These are phyloP conservation scores for Linurgus olivaceus DNA, from an alignment of 2,797 vertebrate genomes.

Conservation along the genomic window DNA sequence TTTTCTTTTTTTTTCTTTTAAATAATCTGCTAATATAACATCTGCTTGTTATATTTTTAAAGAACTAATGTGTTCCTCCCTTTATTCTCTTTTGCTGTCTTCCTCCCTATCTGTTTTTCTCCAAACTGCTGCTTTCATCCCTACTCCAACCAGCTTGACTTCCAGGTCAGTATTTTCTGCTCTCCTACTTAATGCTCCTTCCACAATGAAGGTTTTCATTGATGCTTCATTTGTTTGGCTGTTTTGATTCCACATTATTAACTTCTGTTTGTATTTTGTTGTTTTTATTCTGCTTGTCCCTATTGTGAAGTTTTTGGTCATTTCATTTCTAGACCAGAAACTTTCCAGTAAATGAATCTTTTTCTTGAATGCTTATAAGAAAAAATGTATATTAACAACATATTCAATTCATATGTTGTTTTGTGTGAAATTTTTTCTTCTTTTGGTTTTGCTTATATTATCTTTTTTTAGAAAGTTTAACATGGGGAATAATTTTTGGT, in stretches of 20 bases:
- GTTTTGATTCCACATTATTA: not conserved
- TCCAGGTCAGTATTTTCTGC: slow-evolving; percentile 87
- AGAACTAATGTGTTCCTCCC: slow-evolving; percentile 77
- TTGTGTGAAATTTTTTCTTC: slow-evolving; percentile 49
- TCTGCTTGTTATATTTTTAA: slow-evolving; percentile 69
- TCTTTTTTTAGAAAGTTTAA: slow-evolving; percentile 6
- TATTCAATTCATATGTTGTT: slow-evolving; percentile 65
- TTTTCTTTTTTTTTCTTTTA: not conserved
- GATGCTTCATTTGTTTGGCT: slow-evolving; percentile 45
- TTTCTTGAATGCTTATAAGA: slow-evolving; percentile 51
- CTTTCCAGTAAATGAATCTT: slow-evolving; percentile 35
- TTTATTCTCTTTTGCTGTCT: slow-evolving; percentile 76
- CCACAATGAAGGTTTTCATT: slow-evolving; percentile 58
- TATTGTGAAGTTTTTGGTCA: slow-evolving; percentile 18
- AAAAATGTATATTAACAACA: slow-evolving; percentile 54
- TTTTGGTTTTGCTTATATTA: slow-evolving; percentile 7
- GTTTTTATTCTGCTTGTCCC: not conserved
- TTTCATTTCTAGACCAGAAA: slow-evolving; percentile 23
- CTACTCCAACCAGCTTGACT: slow-evolving; percentile 88
- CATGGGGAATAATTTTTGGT: not conserved
- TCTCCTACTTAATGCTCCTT: slow-evolving; percentile 58
- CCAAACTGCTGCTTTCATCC: slow-evolving; percentile 79
- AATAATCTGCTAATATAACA: slow-evolving; percentile 67
- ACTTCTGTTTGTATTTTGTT: not conserved
- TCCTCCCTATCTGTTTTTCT: slow-evolving; percentile 72